Percentiles rank a stretch among this genome's conserved stretches.
These are phyloP conservation scores for Philopotamus ludificatus DNA, from an alignment of 1,140 invertebrate genomes.

Conservation along the genomic window DNA sequence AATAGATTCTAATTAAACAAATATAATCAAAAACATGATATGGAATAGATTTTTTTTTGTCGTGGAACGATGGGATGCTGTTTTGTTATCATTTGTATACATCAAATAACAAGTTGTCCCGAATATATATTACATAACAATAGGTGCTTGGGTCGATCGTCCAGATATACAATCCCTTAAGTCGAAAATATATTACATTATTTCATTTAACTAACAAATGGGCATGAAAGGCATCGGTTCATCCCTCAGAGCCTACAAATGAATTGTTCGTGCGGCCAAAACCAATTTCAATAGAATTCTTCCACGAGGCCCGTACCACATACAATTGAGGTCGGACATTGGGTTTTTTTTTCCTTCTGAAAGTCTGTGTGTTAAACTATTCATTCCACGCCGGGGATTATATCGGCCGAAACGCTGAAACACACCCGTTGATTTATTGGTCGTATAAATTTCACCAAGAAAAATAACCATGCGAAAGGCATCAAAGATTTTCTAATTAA, in stretches of 20 bases:
- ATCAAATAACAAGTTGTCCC: no score
- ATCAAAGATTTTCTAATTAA: no score
- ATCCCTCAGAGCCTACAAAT: constrained; percentile 29
- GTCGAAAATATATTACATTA: constrained; percentile 22
- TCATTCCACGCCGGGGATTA: constrained; percentile 2
- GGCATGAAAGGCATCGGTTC: constrained; percentile 13
- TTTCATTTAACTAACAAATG: constrained; percentile 41
- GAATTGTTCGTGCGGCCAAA: constrained; percentile 20
- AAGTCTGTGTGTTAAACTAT: constrained; percentile 15
- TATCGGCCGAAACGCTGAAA: background rate
- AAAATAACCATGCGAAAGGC: no score
- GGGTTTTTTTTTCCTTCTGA: background rate
- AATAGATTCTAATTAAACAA: no score
- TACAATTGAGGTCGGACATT: constrained; percentile 3
- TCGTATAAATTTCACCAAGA: constrained; percentile 21
- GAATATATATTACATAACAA: no score
- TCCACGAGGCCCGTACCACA: background rate
- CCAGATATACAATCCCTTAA: background rate
- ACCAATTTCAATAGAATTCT: constrained; percentile 18
- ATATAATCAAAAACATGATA: no score
- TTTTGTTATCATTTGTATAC: no score
- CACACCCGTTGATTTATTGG: constrained; percentile 19
- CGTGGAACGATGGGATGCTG: no score
- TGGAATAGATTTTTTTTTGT: no score
- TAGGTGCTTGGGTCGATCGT: no score